Evolutionary conservation across 1,140 invertebrate species (phyloP), one percentile per base, ranked within the genome.

Genomic region (Drosophila carrolli): DNA sequence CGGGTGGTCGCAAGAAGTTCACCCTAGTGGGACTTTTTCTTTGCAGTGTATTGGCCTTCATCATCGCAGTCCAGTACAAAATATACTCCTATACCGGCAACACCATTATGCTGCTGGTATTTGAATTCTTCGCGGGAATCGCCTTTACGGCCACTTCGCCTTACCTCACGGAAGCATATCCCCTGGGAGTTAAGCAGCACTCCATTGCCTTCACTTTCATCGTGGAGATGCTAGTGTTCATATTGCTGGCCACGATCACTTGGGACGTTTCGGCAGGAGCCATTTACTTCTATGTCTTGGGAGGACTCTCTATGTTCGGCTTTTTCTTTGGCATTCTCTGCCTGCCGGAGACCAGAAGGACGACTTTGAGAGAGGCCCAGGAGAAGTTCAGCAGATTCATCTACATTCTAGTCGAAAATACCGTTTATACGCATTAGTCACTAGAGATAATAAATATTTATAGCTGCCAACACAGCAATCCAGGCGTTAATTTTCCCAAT

Each of bases 321-420:
- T 75, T 54, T 1, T 0, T 78, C 0, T 5, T 73, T 0, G 74
- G 71, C 9, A 58, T 90, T 13, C 40, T 62, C 13, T 55, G 41
- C 32, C 38, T 91, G 37, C 90, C 90, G 8, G 90, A 91, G 60
- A 91, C 90, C 4, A 75, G 65, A 46, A 14, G 60, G 37, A 60
- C 38, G 7, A 80, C 78, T 0, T 43, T 91, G 6, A 74, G 83
- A 0, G 77, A 90, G 23, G 54, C 86, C 13, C 85, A 79, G 43
- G 32, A 47, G 0, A 91, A 88, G 53, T 91, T 91, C 14, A 51
- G 41, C 1, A 55, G 61, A 7, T 23, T 91, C 1, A 4, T 63
- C 23, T 58, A 48, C 37, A 9, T 2, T 68, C 9, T 68, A 68
- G 46, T 0, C 0, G 0, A 5, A 4, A 5, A 0, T n/a, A 2